Base-by-base conservation (phyloP, 1,140 invertebrate species). In the Nylanderia fulva region DNA sequence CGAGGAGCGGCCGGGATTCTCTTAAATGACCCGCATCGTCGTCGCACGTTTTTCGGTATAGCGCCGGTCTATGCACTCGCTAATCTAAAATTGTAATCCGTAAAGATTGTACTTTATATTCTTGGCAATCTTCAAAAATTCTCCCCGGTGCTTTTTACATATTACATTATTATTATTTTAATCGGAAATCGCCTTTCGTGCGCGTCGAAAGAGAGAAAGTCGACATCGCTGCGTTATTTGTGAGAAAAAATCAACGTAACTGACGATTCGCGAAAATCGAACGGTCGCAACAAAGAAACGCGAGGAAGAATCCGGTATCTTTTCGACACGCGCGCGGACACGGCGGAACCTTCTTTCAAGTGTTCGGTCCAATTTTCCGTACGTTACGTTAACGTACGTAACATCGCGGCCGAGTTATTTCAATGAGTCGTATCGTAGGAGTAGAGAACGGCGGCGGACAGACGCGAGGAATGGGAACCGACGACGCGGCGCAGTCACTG, bases 401-500 rank as follows among this genome's bases (percentile, higher is more conserved):
- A 48, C 68, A 48, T 76, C 80, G 60, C 85, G 83, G 58, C 84
- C 88, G 90, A 90, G 86, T 91, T 92, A 92, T 93, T 93, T 88
- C 91, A 93, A 93, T 92, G 91, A 91, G 92, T 88, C 90, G 89
- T 91, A 89, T 90, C 91, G 90, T 88, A 90, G 90, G 86, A 92
- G 87, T 90, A 89, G 85, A 88, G 92, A 88, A 93, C 63, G 63
- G 29, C 69, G 48, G 48, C 85, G 92, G 90, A 92, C 91, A 90
- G 88, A 92, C 92, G 86, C 86, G 90, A 86, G 90, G 87, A 92
- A 91, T 86, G 87, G 77, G 87, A 90, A 88, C 84, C 87, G 88
- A 84, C 90, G 36, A 52, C 15, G 24, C 56, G 88, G 90, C 90
- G 93, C 92, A 93, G 93, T 94, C 93, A 93, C 93, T 94, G 93